Conservation (phyloP, 2,888 invertebrate species). For the Stictocephala bisonia region DNA sequence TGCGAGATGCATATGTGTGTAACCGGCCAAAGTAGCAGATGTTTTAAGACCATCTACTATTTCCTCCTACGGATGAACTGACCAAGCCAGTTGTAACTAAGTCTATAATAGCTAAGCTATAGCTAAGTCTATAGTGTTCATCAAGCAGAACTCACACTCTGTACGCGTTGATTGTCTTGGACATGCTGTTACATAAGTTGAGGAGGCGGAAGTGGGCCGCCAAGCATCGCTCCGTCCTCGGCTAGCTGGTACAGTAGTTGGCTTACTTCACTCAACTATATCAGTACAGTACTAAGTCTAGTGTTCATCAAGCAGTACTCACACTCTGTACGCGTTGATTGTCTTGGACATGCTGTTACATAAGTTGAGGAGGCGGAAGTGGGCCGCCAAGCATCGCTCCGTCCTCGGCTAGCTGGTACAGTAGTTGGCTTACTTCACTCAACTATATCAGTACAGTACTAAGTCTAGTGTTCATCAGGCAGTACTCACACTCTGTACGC, state of each 20-base stretch:
- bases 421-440: neutral
- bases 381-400: conserved; percentile 16
- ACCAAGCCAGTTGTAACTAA: no score
- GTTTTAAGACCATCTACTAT: no score
- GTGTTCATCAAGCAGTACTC: conserved; percentile 66
- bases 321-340: conserved; percentile 91
- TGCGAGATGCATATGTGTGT: no score
- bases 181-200: no score
- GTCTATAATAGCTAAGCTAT: no score
- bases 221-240: no score
- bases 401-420: neutral
- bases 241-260: neutral
- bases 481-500: conserved; percentile 88
- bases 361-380: conserved; percentile 27
- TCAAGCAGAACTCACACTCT: conserved; percentile 79
- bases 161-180: conserved; percentile 90
- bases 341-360: conserved; percentile 92
- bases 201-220: neutral
- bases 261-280: neutral
- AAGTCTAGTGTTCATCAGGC: neutral
- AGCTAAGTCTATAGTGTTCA: no score
- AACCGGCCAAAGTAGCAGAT: no score
- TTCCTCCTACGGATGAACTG: no score
- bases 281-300: neutral
- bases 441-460: neutral